Conservation (phyloP, 2,888 invertebrate species). For the Ariolimax columbianus region DNA sequence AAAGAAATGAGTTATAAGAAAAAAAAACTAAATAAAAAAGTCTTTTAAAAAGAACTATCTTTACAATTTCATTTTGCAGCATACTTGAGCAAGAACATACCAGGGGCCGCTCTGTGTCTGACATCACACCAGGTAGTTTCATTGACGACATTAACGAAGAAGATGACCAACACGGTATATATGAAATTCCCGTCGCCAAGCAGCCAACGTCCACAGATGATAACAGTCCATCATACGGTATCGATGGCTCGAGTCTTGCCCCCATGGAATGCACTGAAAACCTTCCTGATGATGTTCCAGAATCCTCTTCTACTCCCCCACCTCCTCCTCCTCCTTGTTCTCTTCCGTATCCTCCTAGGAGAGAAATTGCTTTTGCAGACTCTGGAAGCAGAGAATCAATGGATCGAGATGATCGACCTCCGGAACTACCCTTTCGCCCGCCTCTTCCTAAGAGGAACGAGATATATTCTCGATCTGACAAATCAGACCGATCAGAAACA, state of each 20-base stretch:
- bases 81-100: too few relatives aligned
- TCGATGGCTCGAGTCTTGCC: conserved; percentile 52
- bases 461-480: conserved; percentile 52
- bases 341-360: conserved; percentile 63
- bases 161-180: conserved; percentile 61
- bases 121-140: background rate
- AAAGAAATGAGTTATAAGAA: too few relatives aligned
- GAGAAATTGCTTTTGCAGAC: conserved; percentile 60
- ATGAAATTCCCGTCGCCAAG: conserved; percentile 63
- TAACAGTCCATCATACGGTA: conserved; percentile 46
- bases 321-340: conserved; percentile 56
- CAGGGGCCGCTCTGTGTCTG: background rate
- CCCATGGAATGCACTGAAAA: conserved; percentile 55
- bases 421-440: conserved; percentile 59
- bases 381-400: conserved; percentile 35
- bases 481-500: conserved; percentile 51
- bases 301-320: conserved; percentile 35
- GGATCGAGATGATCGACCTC: conserved; percentile 49
- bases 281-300: conserved; percentile 53
- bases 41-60: too few relatives aligned
- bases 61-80: too few relatives aligned
- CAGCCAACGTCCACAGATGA: conserved; percentile 51
- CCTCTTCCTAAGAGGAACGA: conserved; percentile 56
- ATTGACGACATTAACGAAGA: conserved; percentile 12
- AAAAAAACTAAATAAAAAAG: too few relatives aligned